phyloP scores from a whole-genome alignment of 2,113 vertebrate genomes.

The Tragelaphus strepsiceros region DNA sequence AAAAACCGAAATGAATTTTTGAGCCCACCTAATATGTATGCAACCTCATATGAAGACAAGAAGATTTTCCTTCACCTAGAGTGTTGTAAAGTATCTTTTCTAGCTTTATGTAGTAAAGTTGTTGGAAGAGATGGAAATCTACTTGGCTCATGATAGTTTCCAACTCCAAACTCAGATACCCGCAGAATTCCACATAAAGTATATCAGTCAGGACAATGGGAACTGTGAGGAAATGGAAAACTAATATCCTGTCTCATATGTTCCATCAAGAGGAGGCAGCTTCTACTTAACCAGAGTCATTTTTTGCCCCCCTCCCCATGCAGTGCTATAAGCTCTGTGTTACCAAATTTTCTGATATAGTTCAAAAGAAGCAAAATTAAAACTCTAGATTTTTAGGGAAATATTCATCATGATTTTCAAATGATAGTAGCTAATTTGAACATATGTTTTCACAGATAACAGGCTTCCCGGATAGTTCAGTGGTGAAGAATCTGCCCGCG shows the following conservation, averaged over 20 bases:
- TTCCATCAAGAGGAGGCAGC: not conserved
- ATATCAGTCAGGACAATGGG: rapidly evolving
- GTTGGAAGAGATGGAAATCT: not conserved
- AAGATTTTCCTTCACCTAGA: not conserved
- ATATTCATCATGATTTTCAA: not conserved
- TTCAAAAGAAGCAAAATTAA: not conserved
- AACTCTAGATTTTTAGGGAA: not conserved
- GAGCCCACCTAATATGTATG: not conserved
- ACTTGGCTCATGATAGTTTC: not conserved
- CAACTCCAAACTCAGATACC: no score
- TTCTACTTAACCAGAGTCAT: not conserved
- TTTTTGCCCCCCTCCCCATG: rapidly evolving
- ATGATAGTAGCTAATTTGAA: not conserved
- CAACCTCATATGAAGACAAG: not conserved
- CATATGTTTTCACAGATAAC: not conserved
- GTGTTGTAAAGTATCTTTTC: not conserved
- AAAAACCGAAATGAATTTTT: not conserved
- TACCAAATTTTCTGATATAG: not conserved
- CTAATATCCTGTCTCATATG: not conserved
- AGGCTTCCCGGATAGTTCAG: not conserved
- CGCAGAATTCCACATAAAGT: not conserved
- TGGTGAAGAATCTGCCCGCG: not conserved
- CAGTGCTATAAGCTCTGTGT: not conserved
- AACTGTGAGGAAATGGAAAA: not conserved
- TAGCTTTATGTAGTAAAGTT: not conserved